Evolutionary conservation across 2,888 invertebrate species (phyloP), one percentile per base, ranked within the genome.

Genomic region (Dyspetes luteomarginatus): DNA sequence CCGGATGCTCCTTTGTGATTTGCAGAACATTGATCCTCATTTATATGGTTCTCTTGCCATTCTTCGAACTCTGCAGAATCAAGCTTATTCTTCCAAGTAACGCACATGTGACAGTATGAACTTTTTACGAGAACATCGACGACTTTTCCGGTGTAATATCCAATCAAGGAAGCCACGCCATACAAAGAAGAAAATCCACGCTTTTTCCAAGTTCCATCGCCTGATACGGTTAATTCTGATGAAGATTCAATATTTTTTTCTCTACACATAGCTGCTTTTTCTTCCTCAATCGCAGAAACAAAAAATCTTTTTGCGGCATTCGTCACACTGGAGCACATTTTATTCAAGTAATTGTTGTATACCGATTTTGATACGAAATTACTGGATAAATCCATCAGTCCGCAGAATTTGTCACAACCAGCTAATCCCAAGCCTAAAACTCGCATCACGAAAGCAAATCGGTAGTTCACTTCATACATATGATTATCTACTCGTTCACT

Each of bases 191-290:
- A 15, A 5, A 45, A 17, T 2, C 17, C 45, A 17, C 45, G 45
- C 15, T 45, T 45, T 45, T 45, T 4, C 45, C 45, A 45, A 2
- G 85, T 82, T 73, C 82, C 84, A 82, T 87, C 85, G 41, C 85
- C 85, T 4, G 84, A 86, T 15, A 85, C 83, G 56, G 80, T 85
- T 36, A 86, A 85, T 75, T 80, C 28, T 4, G 50, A 17, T 17
- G 45, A 43, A 43, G 68, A 60, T 79, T 72, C 26, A 50, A 75
- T 82, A 30, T 82, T 68, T 71, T 85, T 43, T 48, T n/a, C n/a
- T n/a, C n/a, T n/a, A n/a, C n/a, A 65, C 50, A 81, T 84, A 15
- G 12, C 15, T 17, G 12, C 45, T 17, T 17, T n/a, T 5, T 45
- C 17, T 17, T 17, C 45, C 15, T 17, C 4, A 3, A 17, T 45